phyloP scores from a whole-genome alignment of 1,140 invertebrate species.

The Leptinotarsa texana region DNA sequence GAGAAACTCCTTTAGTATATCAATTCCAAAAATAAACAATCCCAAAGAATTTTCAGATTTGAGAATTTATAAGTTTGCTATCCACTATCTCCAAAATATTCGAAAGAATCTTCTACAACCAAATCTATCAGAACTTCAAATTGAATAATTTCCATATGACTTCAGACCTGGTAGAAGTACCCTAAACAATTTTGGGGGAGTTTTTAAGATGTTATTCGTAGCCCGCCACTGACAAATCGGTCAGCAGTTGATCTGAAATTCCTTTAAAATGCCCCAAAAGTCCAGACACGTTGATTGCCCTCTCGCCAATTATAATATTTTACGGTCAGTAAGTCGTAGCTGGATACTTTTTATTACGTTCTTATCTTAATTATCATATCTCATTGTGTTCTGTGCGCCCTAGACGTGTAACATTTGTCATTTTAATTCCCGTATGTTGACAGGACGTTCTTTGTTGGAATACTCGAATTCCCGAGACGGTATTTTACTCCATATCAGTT shows the following conservation, averaged over 20 bases:
- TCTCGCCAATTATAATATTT: conserved; percentile 27
- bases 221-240: conserved; percentile 7
- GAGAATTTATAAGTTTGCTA: too few species aligned
- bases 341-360: conserved; percentile 11
- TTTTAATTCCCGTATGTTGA: conserved; percentile 1
- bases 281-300: conserved; percentile 21
- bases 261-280: conserved; percentile 21
- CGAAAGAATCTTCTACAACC: too few species aligned
- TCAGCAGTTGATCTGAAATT: conserved; percentile 16
- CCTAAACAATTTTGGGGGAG: too few species aligned
- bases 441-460: conserved; percentile 9
- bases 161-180: too few species aligned
- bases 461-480: background rate
- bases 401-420: conserved; percentile 15
- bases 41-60: too few species aligned
- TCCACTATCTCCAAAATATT: too few species aligned
- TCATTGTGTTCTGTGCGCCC: conserved; percentile 22
- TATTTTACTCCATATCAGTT: too few species aligned
- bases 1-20: too few species aligned
- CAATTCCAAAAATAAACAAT: too few species aligned
- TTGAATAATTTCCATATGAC: too few species aligned
- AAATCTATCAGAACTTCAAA: too few species aligned
- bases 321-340: conserved; percentile 12
- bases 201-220: too few species aligned
- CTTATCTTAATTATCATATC: conserved; percentile 28